phyloP scores from a whole-genome alignment of 2,888 invertebrate genomes.

The Rotaria sp. region DNA sequence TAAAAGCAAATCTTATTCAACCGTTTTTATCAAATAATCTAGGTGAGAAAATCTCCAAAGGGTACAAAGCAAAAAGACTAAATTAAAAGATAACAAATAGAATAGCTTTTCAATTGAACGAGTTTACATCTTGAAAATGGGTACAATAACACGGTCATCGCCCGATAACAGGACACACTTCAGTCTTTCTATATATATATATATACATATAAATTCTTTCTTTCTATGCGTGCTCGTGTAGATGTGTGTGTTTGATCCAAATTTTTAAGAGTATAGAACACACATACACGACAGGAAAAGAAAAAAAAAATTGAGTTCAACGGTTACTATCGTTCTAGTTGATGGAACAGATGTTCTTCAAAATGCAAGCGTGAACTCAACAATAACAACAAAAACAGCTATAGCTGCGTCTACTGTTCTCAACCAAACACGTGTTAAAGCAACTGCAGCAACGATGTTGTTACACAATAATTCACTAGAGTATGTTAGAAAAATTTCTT shows the following conservation, averaged over 20 bases:
- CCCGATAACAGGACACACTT: slow-evolving; percentile 1
- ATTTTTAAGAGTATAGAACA: not conserved
- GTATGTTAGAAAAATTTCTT: not conserved
- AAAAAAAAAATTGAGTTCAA: not conserved
- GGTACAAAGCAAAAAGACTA: not conserved
- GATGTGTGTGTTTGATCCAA: not conserved
- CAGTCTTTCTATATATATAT: not conserved
- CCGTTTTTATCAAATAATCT: not conserved
- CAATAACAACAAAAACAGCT: not conserved
- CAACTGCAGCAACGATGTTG: not conserved
- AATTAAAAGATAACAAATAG: not conserved
- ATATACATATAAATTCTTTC: not conserved
- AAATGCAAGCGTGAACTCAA: not conserved
- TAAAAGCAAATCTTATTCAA: not conserved
- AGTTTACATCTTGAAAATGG: not conserved
- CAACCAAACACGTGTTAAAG: not conserved
- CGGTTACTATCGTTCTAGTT: slow-evolving; percentile 3
- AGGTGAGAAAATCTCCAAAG: not conserved
- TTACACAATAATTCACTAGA: not conserved
- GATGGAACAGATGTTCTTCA: not conserved
- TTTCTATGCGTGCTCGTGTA: not conserved
- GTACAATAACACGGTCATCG: slow-evolving; percentile 1
- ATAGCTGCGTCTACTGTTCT: not conserved
- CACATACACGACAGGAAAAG: slow-evolving; percentile 1
- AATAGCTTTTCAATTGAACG: not conserved